These are phyloP conservation scores for Nudaria mundana DNA, from an alignment of 2,888 invertebrate genomes.

Conservation along the genomic window DNA sequence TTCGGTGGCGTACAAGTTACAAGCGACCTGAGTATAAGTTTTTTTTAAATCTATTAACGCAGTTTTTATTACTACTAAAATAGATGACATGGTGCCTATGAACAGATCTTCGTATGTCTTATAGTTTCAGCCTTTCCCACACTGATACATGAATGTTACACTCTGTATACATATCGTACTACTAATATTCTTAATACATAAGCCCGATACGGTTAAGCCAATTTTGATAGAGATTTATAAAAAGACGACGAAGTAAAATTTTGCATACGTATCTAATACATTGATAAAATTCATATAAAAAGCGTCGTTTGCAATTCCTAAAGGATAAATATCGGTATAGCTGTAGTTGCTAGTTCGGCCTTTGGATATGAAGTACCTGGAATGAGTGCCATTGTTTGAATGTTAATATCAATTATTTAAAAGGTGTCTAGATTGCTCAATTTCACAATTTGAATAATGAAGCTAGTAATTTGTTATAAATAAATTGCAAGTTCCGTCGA, in stretches of 20 bases:
- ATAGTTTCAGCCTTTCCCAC: no score
- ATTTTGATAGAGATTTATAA: not conserved
- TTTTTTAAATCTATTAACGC: slow-evolving; percentile 8
- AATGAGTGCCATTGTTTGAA: not conserved
- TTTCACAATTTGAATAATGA: not conserved
- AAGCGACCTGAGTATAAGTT: not conserved
- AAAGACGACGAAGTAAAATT: no score
- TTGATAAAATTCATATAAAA: slow-evolving; percentile 1
- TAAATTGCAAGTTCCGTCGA: no score
- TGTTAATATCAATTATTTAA: not conserved
- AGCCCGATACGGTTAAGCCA: not conserved
- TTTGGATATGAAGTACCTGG: not conserved
- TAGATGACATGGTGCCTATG: no score
- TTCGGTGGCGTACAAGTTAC: no score
- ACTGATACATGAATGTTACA: no score
- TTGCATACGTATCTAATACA: no score
- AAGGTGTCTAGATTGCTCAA: not conserved
- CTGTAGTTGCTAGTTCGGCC: not conserved
- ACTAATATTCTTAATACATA: no score
- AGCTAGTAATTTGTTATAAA: no score
- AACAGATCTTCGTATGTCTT: no score
- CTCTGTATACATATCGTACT: no score
- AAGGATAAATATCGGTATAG: not conserved
- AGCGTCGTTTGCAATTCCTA: not conserved
- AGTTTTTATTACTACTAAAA: not conserved